Conservation (phyloP, 2,888 invertebrate genomes). For the Eilema caniola region DNA sequence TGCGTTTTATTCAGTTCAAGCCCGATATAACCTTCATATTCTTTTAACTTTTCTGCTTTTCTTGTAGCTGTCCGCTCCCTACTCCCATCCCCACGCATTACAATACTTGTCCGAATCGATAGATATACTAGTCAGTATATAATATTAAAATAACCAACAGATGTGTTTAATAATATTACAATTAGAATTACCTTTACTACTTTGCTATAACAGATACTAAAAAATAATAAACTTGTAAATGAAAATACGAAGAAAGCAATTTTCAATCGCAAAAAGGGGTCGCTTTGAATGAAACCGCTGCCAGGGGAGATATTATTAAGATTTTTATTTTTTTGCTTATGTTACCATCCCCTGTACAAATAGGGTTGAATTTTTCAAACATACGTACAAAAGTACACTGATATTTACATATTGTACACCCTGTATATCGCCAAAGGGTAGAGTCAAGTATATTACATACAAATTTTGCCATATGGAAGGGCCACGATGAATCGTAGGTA, state of each 20-base stretch:
- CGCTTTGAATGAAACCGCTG: conserved; percentile 24
- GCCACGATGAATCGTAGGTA: neutral
- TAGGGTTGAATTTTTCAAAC: conserved; percentile 28
- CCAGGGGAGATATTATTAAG: conserved; percentile 49
- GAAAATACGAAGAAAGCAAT: conserved; percentile 41
- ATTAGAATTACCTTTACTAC: neutral
- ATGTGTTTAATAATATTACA: no score
- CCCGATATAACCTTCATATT: no score
- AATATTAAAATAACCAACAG: neutral
- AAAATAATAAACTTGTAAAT: conserved; percentile 3
- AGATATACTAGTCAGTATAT: no score
- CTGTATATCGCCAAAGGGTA: conserved; percentile 2
- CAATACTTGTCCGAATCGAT: no score
- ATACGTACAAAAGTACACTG: neutral
- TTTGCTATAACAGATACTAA: neutral
- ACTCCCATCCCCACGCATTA: no score
- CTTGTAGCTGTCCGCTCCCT: no score
- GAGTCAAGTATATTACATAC: conserved; percentile 1
- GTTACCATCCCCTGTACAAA: conserved; percentile 26
- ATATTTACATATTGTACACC: conserved; percentile 1
- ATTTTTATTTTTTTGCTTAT: conserved; percentile 51
- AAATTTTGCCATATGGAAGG: neutral
- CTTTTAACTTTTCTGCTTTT: no score
- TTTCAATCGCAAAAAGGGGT: conserved; percentile 45
- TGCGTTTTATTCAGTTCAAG: no score